Percentiles rank a stretch among this genome's conserved stretches.
These are phyloP conservation scores for Glyphotaelius pellucidus DNA, from an alignment of 2,888 invertebrate species.

Conservation along the genomic window DNA sequence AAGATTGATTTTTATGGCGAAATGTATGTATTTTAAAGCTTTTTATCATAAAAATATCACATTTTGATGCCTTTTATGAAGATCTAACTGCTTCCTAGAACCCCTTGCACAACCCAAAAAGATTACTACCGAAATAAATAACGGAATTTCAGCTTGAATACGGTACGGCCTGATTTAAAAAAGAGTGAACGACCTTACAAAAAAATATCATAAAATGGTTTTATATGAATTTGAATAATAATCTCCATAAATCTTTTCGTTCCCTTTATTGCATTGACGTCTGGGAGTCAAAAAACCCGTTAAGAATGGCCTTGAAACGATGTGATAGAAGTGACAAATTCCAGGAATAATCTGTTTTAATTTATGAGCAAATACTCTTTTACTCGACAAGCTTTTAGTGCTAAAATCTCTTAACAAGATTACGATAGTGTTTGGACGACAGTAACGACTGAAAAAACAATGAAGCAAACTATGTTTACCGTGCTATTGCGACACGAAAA, in stretches of 20 bases:
- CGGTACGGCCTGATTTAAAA: neutral
- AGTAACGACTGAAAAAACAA: no score
- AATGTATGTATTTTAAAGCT: neutral
- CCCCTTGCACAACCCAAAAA: neutral
- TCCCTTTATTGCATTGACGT: neutral
- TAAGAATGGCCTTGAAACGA: neutral
- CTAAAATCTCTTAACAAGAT: neutral
- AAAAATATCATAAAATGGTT: neutral
- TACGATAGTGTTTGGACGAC: no score
- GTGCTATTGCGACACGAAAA: no score
- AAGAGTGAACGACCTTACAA: neutral
- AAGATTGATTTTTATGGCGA: no score
- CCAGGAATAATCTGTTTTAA: neutral
- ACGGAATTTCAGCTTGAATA: neutral
- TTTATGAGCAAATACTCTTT: neutral
- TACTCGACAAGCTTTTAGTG: neutral
- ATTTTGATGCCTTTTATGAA: neutral
- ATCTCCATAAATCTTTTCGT: slow-evolving; percentile 12
- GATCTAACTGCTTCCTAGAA: neutral
- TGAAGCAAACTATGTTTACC: no score
- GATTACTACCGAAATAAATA: neutral
- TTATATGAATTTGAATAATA: neutral
- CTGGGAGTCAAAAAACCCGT: neutral
- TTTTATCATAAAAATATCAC: neutral
- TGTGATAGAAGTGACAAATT: neutral